phyloP scores from a whole-genome alignment of 2,888 invertebrate species.

The Agriopis leucophaearia region DNA sequence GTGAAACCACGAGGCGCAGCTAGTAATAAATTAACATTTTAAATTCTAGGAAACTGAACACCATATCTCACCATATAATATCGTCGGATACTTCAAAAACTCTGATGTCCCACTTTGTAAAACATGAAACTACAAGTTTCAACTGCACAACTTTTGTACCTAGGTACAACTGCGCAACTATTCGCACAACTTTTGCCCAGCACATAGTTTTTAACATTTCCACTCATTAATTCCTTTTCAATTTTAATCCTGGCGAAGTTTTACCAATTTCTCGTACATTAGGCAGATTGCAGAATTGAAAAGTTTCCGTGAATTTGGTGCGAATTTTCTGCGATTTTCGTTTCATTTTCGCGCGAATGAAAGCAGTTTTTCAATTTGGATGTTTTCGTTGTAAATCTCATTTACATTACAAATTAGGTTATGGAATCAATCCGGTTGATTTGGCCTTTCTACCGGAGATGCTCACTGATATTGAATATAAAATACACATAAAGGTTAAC shows the following conservation, averaged over 20 bases:
- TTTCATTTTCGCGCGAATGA: conserved; percentile 11
- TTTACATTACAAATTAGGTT: conserved; percentile 25
- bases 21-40: no score
- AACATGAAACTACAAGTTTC: conserved; percentile 40
- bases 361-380: conserved; percentile 22
- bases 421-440: conserved; percentile 16
- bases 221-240: conserved; percentile 40
- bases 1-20: no score
- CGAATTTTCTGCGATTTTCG: conserved; percentile 13
- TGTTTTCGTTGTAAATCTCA: conserved; percentile 19
- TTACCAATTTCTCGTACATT: conserved; percentile 25
- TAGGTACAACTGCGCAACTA: conserved; percentile 3
- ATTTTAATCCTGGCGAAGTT: conserved; percentile 27
- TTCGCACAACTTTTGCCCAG: neutral
- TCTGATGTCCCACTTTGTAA: conserved; percentile 49
- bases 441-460: conserved; percentile 5
- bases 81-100: conserved; percentile 44
- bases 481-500: no score
- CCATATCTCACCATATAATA: conserved; percentile 40
- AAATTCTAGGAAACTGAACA: no score
- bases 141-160: conserved; percentile 28
- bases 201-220: conserved; percentile 37
- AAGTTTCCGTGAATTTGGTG: conserved; percentile 18
- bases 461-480: conserved; percentile 1
- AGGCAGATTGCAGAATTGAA: conserved; percentile 22